Base-by-base conservation (phyloP, 2,797 vertebrate species). In the Chloroceryle amazona region DNA sequence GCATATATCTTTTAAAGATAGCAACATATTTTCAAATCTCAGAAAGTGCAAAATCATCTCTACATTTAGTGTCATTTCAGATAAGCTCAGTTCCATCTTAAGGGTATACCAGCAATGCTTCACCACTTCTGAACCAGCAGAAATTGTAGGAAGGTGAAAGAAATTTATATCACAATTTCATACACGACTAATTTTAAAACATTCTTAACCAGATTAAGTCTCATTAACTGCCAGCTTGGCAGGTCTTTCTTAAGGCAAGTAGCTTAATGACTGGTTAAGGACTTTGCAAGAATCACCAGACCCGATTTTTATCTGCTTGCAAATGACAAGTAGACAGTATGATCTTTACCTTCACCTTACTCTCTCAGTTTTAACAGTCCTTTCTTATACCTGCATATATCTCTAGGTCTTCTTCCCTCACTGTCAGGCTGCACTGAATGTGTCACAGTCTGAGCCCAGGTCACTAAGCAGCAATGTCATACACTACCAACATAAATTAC, bases 101-200 rank as follows among this genome's bases (percentile, higher is more conserved):
- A 52, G 57, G 62, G 86, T 4, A 92, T 54, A 75, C 62, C 87
- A 75, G 63, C 71, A 94, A 60, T 41, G 61, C 90, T 94, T 93
- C 78, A 83, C 81, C 57, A 86, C 58, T 95, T 66, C 89, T 5
- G 18, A 91, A 92, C 44, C 42, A 84, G 67, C 60, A 82, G 52
- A 81, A 79, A 88, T 65, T 67, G 49, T 14, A 94, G 33, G 47
- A 76, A 68, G 31, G 81, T 46, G 41, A 74, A 81, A 93, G 51
- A 96, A 96, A 97, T 81, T 81, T 70, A 90, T 72, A 66, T 54
- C 81, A 95, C 80, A 90, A 90, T 93, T 96, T 95, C 89, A 96
- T 68, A 91, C 76, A 90, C 1, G n/a, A 83, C 82, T 94, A 93
- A 71, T 49, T 96, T 90, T 95, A 96, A 94, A 83, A 92, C 66